Base-by-base conservation (phyloP, 2,888 invertebrate species). In the Megalurothrips usitatus region DNA sequence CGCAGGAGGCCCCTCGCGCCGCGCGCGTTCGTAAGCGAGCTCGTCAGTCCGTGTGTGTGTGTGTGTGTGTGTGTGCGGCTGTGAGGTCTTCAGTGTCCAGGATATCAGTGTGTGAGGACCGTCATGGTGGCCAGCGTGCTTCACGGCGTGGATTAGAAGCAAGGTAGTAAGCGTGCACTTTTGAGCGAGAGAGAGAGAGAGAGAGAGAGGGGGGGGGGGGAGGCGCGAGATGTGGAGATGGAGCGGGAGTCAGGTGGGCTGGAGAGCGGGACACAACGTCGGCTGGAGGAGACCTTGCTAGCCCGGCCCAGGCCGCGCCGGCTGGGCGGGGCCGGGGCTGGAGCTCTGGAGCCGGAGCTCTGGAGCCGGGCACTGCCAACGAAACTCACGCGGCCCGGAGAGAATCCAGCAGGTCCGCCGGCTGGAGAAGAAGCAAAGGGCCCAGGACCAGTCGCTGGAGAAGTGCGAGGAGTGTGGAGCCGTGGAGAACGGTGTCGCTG, bases 71-170 rank as follows among this genome's bases (percentile, higher is more conserved):
- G 63, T 11, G 63, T 19, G 63, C 1, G 14, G 17, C n/a, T 2
- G 63, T 63, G 63, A 63, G 19, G 14, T 52, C 1, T 52, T 12
- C n/a, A 17, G 11, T 58, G 58, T 58, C 58, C n/a, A n/a, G 9
- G 68, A 75, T 43, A 43, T 43, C 26, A 26, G 68, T 75, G 68
- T 9, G 26, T 75, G 6, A 58, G 6, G 78, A 78, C 23, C 63
- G 48, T 28, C 28, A 47, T 49, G 78, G 81, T 80, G 78, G 80
- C 48, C 75, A 34, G 47, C 34, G 78, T 49, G 34, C 34, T 28
- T 80, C 81, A 26, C 49, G 19, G 78, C 80, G 81, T 79, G 81
- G 79, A 81, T 75, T 78, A 81, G 28, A 80, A 58, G n/a, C 28
- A 79, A 80, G 58, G 68, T 80, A 78, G 47, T 81, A 52, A 80